phyloP scores from a whole-genome alignment of 2,888 invertebrate species.

The Ptychoptera albimana region DNA sequence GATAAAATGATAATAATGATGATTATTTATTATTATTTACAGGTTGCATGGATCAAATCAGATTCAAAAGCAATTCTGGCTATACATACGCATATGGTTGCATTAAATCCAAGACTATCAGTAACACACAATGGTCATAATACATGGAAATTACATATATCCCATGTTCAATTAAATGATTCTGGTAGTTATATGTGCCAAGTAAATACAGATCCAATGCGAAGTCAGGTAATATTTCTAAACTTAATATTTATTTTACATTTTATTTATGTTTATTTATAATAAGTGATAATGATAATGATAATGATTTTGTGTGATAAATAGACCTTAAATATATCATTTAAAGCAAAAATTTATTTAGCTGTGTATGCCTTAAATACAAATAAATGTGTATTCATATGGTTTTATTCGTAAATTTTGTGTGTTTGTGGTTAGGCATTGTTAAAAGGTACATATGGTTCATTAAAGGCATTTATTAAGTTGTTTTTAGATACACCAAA shows the following conservation, averaged over 20 bases:
- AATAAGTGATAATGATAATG: neutral
- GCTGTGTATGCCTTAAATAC: too few relatives aligned
- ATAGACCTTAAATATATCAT: neutral
- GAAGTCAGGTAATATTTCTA: slow-evolving; percentile 52
- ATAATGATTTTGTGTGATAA: neutral
- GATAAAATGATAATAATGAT: too few relatives aligned
- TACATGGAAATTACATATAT: slow-evolving; percentile 83
- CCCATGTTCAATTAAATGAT: slow-evolving; percentile 79
- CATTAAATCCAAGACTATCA: slow-evolving; percentile 68
- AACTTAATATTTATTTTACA: neutral
- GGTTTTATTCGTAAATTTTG: too few relatives aligned
- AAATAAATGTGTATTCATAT: too few relatives aligned
- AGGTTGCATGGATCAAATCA: slow-evolving; percentile 89
- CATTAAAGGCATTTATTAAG: too few relatives aligned
- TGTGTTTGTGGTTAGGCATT: too few relatives aligned
- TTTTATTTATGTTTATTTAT: neutral
- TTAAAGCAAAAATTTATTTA: too few relatives aligned
- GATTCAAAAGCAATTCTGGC: slow-evolving; percentile 80
- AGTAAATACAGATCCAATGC: slow-evolving; percentile 83
- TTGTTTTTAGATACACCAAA: too few relatives aligned
- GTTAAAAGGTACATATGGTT: too few relatives aligned
- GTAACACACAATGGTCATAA: slow-evolving; percentile 87
- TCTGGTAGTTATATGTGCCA: slow-evolving; percentile 92
- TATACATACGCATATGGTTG: slow-evolving; percentile 79
- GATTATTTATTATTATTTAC: slow-evolving; percentile 18